phyloP scores from a whole-genome alignment of 1,140 invertebrate genomes.

The Scaptomyza pallida region DNA sequence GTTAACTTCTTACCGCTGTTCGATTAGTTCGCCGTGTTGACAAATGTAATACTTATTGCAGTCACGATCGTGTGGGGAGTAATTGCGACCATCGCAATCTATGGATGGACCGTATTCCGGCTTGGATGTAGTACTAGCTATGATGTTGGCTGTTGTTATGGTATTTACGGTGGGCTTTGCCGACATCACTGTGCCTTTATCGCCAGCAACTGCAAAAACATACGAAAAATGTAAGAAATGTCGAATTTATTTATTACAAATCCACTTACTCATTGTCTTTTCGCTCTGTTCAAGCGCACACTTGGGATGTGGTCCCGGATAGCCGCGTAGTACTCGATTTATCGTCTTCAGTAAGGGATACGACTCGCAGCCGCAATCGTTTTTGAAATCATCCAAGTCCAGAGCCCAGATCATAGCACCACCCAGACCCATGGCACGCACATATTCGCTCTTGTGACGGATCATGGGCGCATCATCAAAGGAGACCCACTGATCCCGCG shows the following conservation, averaged over 20 bases:
- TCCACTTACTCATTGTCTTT: conserved; percentile 69
- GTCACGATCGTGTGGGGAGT: conserved; percentile 87
- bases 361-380: conserved; percentile 90
- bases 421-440: conserved; percentile 90
- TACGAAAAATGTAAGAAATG: background rate
- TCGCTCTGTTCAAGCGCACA: conserved; percentile 67
- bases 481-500: conserved; percentile 92
- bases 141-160: conserved; percentile 13
- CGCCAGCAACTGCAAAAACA: conserved; percentile 44
- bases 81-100: conserved; percentile 87
- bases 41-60: conserved; percentile 93
- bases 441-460: conserved; percentile 89
- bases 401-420: conserved; percentile 96
- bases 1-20: conserved; percentile 83
- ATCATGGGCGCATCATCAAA: conserved; percentile 92
- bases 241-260: background rate
- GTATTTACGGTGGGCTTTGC: conserved; percentile 47
- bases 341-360: conserved; percentile 92
- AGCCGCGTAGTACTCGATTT: conserved; percentile 89
- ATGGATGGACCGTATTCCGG: conserved; percentile 65
- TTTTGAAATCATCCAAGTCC: conserved; percentile 90
- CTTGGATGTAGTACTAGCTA: conserved; percentile 15
- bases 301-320: conserved; percentile 83
- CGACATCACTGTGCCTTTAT: conserved; percentile 37
- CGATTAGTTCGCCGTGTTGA: conserved; percentile 88